phyloP scores from a whole-genome alignment of 1,140 invertebrate genomes.

The Stegodyphus dumicola region DNA sequence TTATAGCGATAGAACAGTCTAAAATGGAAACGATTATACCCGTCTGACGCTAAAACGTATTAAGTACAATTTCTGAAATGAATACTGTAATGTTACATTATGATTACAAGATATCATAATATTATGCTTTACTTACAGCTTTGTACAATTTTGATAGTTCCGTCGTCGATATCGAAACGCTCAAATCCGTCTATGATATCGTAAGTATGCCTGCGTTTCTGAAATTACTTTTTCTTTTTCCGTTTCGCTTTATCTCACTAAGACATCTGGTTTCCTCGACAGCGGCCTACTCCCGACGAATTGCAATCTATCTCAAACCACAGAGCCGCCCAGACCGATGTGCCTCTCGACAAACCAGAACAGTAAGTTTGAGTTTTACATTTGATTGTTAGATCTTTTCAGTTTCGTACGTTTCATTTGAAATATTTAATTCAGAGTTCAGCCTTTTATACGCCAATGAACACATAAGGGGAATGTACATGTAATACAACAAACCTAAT shows the following conservation, averaged over 20 bases:
- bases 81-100: not conserved
- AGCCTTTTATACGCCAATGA: no score
- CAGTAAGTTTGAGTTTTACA: slow-evolving; percentile 68
- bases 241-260: no score
- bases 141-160: slow-evolving; percentile 94
- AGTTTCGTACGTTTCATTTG: no score
- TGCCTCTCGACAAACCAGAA: slow-evolving; percentile 91
- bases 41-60: no score
- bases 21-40: no score
- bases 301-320: slow-evolving; percentile 81
- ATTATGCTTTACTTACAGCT: slow-evolving; percentile 70
- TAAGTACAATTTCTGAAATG: not conserved
- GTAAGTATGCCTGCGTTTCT: slow-evolving; percentile 65
- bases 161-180: slow-evolving; percentile 84
- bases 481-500: no score
- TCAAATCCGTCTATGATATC: slow-evolving; percentile 93
- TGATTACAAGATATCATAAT: not conserved
- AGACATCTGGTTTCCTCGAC: slow-evolving; percentile 55
- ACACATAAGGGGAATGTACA: no score
- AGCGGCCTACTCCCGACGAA: slow-evolving; percentile 88
- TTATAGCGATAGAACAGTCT: no score
- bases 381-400: no score
- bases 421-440: no score
- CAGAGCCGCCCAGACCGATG: slow-evolving; percentile 77
- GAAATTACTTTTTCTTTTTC: not conserved